phyloP scores from a whole-genome alignment of 2,113 vertebrate genomes.

The Myotis lucifugus region DNA sequence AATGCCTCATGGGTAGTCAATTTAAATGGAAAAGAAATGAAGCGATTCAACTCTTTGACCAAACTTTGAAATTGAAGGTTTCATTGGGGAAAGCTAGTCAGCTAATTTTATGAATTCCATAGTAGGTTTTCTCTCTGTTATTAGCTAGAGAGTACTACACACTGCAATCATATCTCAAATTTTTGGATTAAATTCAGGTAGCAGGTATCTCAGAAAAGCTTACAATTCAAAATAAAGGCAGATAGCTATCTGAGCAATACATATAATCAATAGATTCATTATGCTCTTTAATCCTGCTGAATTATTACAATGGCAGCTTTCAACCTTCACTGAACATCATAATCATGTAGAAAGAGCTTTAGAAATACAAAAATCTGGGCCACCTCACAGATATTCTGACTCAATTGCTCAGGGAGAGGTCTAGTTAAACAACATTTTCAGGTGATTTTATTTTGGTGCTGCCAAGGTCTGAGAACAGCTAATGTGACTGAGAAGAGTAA shows the following conservation, averaged over 20 bases:
- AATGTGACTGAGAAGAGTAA: not conserved
- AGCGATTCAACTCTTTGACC: not conserved
- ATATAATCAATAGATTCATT: slow-evolving; percentile 63
- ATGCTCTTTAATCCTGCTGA: slow-evolving; percentile 57
- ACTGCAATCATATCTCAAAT: not conserved
- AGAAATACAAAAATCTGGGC: not conserved
- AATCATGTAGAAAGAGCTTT: not conserved
- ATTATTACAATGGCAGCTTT: slow-evolving; percentile 53
- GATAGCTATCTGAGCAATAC: slow-evolving; percentile 30
- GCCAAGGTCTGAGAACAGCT: not conserved
- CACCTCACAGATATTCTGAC: not conserved
- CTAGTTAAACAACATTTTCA: not conserved
- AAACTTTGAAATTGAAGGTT: not conserved
- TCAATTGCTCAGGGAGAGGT: not conserved
- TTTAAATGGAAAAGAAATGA: not conserved
- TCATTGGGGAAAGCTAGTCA: not conserved
- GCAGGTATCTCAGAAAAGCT: slow-evolving; percentile 38
- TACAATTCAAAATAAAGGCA: slow-evolving; percentile 61
- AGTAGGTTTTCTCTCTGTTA: not conserved
- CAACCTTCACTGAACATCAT: not conserved
- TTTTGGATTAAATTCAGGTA: slow-evolving; percentile 48
- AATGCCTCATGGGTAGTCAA: not conserved
- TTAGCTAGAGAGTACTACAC: not conserved
- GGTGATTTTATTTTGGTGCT: not conserved
- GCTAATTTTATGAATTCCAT: not conserved